These are phyloP conservation scores for Erannis defoliaria DNA, from an alignment of 2,888 invertebrate species.

Conservation along the genomic window DNA sequence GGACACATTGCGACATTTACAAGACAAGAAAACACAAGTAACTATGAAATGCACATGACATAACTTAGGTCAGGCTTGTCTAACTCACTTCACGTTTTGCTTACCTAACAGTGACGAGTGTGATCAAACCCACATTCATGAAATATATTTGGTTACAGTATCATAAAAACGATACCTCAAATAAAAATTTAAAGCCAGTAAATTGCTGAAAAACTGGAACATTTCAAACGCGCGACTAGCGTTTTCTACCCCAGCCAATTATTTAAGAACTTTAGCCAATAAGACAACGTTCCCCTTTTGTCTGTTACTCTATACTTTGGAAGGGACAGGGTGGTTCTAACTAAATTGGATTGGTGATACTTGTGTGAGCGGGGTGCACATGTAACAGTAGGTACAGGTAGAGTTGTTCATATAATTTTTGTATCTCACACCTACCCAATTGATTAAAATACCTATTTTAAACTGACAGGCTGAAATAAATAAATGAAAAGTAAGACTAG, in stretches of 20 bases:
- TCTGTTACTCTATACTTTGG: constrained; percentile 38
- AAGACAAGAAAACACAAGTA: too few relatives aligned
- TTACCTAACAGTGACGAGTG: too few relatives aligned
- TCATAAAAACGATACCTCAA: not conserved
- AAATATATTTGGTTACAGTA: too few relatives aligned
- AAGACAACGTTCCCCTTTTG: constrained; percentile 42
- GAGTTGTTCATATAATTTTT: constrained; percentile 52
- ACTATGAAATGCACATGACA: too few relatives aligned
- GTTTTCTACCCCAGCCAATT: constrained; percentile 48
- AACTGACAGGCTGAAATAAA: too few relatives aligned
- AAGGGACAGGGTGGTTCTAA: constrained; percentile 49
- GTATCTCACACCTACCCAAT: constrained; percentile 46
- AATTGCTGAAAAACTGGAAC: constrained; percentile 51
- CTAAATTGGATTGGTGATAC: constrained; percentile 48
- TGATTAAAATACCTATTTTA: not conserved
- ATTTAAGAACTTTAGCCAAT: constrained; percentile 52
- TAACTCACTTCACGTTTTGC: too few relatives aligned
- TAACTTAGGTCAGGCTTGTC: too few relatives aligned
- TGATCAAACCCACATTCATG: too few relatives aligned
- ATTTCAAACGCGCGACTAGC: constrained; percentile 52
- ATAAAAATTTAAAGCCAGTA: not conserved
- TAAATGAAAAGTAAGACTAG: too few relatives aligned
- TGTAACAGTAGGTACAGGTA: constrained; percentile 55
- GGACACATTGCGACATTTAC: too few relatives aligned
- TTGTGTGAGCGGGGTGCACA: constrained; percentile 62